A percentile compares a stretch with the other conserved stretches of the same genome.
These are phyloP conservation scores for Microctonus aethiopoides DNA, from an alignment of 2,888 invertebrate genomes.

Conservation along the genomic window DNA sequence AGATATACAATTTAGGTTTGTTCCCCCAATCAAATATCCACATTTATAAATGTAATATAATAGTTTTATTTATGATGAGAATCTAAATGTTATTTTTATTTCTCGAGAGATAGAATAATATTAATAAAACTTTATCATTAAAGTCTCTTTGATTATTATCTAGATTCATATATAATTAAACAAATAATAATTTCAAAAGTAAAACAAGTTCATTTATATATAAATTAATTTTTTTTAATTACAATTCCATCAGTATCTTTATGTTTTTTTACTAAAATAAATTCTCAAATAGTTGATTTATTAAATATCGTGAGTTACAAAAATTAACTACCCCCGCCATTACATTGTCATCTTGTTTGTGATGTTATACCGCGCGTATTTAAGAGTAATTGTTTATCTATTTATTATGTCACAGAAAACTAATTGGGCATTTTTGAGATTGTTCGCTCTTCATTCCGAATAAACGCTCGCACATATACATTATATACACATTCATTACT, in stretches of 20 bases:
- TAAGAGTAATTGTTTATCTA: conserved; percentile 62
- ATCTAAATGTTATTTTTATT: neutral
- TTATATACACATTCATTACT: neutral
- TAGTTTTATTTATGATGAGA: conserved; percentile 53
- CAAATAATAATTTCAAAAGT: too few species aligned
- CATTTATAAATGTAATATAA: conserved; percentile 47
- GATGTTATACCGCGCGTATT: conserved; percentile 39
- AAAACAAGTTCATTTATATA: too few species aligned
- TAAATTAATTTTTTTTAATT: too few species aligned
- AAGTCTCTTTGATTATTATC: conserved; percentile 28
- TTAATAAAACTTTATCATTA: neutral
- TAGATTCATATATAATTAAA: neutral
- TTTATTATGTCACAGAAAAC: conserved; percentile 63
- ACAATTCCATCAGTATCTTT: too few species aligned
- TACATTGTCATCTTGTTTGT: conserved; percentile 24
- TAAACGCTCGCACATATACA: conserved; percentile 57
- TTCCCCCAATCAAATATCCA: conserved; percentile 7
- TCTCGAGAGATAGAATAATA: neutral
- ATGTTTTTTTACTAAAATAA: neutral
- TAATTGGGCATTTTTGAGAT: conserved; percentile 64
- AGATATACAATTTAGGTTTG: neutral
- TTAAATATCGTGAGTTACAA: conserved; percentile 39
- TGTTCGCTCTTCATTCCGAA: conserved; percentile 34
- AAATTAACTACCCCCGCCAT: conserved; percentile 60
- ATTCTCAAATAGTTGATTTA: conserved; percentile 24